Evolutionary conservation across 2,113 vertebrate species (phyloP).

Genomic region (Atrichornis clamosus): DNA sequence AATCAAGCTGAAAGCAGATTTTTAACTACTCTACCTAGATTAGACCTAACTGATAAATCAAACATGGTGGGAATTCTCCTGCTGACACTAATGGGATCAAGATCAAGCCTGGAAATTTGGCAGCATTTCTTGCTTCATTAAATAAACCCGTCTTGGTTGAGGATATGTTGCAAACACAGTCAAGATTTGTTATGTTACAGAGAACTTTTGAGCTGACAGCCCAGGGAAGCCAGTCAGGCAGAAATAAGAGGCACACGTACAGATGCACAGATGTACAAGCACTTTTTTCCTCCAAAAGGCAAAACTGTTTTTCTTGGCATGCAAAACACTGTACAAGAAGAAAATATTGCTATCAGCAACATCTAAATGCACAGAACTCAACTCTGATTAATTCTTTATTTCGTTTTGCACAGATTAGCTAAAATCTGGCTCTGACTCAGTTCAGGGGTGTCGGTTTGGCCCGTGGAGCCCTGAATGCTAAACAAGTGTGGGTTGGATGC

Average conservation of each 20-base stretch:
- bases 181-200: background rate
- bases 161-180: background rate
- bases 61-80: background rate
- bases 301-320: background rate
- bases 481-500: background rate
- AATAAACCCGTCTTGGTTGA: background rate
- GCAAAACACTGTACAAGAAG: background rate
- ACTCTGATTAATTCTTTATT: background rate
- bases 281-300: background rate
- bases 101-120: background rate
- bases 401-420: background rate
- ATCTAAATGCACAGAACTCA: background rate
- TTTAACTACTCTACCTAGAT: background rate
- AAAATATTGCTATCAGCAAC: background rate
- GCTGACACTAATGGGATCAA: background rate
- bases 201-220: constrained; percentile 7
- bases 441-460: background rate
- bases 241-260: background rate
- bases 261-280: background rate
- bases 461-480: background rate
- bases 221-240: background rate
- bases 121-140: background rate
- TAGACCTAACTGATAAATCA: background rate
- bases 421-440: background rate
- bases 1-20: background rate